Base-by-base conservation (phyloP, 2,113 vertebrate genomes). In the Nycticorax nycticorax region DNA sequence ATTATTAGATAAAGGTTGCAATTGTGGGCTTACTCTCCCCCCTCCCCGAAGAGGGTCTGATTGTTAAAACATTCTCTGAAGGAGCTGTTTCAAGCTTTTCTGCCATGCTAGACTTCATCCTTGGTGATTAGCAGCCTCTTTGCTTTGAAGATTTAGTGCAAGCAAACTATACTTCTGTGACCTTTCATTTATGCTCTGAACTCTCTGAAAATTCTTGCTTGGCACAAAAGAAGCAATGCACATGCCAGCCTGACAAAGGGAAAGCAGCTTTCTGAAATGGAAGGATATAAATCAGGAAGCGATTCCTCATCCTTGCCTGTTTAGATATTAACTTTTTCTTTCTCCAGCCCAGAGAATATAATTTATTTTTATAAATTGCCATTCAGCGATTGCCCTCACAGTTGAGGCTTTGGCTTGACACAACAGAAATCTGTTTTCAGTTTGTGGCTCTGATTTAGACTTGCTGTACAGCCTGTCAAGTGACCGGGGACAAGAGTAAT, bases 41-140 rank as follows among this genome's bases (percentile, higher is more conserved):
- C n/a, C 28, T 53, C 86, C 79, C 43, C 26, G 37, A 96, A 91
- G 98, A 96, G 76, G 45, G 47, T 68, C 80, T 92, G 85, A 95
- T 95, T 97, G 95, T 97, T 96, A 96, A 94, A 97, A 83, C 94
- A 81, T 96, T 98, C 89, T 97, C 93, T 87, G 92, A 97, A 96
- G 91, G 92, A 86, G 77, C 94, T 97, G 64, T 96, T 93, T 83
- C 89, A 89, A 73, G 80, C 78, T 92, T 89, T 93, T 94, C 81
- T 90, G 91, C 68, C 93, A 47, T 92, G 80, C 92, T 90, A 96
- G 76, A 47, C 93, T 94, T 95, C 91, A 97, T 85, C 71, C 52
- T 47, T 93, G 67, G 76, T 94, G 97, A 94, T 97, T 97, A 97
- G 86, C 82, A 90, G 63, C 86, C 92, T 96, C 74, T 93, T 95